These are phyloP conservation scores for Echinarachnius parma DNA, from an alignment of 53 echinoderm and acorn worm species.

Conservation along the genomic window DNA sequence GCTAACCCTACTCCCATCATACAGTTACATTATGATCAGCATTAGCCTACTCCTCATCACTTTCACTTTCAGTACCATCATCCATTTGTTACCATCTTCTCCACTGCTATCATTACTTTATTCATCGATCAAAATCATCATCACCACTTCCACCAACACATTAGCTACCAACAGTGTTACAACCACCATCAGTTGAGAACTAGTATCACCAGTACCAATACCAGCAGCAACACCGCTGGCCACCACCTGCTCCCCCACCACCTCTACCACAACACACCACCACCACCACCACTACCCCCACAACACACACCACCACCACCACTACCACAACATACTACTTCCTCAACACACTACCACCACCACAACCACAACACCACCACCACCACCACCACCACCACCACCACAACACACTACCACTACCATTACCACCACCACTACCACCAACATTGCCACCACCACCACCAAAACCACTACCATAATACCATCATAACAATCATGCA, in stretches of 20 bases:
- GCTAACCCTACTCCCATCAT: too few species aligned
- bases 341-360: not conserved
- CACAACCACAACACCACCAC: not conserved
- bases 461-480: not conserved
- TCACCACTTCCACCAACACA: not conserved
- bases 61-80: not conserved
- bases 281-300: not conserved
- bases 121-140: too few species aligned
- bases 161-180: not conserved
- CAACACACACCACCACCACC: not conserved
- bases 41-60: not conserved
- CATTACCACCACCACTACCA: not conserved
- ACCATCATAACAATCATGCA: not conserved
- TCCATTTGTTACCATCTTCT: not conserved
- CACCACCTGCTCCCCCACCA: not conserved
- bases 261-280: not conserved
- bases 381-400: constrained; percentile 2
- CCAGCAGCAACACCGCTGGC: not conserved
- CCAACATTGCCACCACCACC: not conserved
- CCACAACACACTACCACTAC: not conserved
- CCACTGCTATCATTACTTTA: not conserved
- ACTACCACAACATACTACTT: not conserved
- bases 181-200: too few species aligned
- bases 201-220: not conserved
- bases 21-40: not conserved